Base-by-base conservation (phyloP, 2,113 vertebrate species). In the Castor canadensis region DNA sequence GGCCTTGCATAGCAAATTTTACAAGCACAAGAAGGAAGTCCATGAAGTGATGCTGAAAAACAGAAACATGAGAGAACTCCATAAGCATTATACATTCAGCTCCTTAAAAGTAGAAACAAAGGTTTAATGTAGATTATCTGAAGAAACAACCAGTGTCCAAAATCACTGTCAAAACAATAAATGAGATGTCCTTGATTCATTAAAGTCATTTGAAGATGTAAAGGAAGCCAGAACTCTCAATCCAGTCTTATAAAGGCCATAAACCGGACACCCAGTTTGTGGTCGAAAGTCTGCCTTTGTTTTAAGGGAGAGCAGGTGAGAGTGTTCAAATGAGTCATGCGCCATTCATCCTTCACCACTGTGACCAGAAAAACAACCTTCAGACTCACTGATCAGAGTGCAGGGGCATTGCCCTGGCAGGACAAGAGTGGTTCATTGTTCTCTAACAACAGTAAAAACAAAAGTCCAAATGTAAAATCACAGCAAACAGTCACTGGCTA, bases 31-130 rank as follows among this genome's bases (percentile, higher is more conserved):
- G 76, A 87, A 5, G 54, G 2, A 84, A 76, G 28, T 96, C 72
- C 87, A 93, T 1, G 11, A 69, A 86, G 92, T 0, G 56, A 94
- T 54, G 94, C 98, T 98, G 93, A 30, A 98, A 98, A 97, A 97
- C 49, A 97, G 3, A 79, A 95, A 85, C 1, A 12, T 9, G 54
- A 62, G 76, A 88, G 91, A 66, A 79, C 4, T 28, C 6, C 8
- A 92, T 56, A 80, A 58, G 56, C 54, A 0, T 62, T 47, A 83
- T 9, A 49, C 1, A 6, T 9, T 28, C 5, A 3, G 17, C 62
- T 62, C 45, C 67, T 7, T 1, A 17, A 69, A 43, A 69, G 56
- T 9, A 58, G 32, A 93, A 60, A 64, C 16, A 30, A 72, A 80
- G 54, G 20, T 26, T 75, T 35, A 20, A 7, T 1, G 3, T 6